These are phyloP conservation scores for Callorhinus ursinus DNA, from an alignment of 2,113 vertebrate genomes.

Conservation along the genomic window DNA sequence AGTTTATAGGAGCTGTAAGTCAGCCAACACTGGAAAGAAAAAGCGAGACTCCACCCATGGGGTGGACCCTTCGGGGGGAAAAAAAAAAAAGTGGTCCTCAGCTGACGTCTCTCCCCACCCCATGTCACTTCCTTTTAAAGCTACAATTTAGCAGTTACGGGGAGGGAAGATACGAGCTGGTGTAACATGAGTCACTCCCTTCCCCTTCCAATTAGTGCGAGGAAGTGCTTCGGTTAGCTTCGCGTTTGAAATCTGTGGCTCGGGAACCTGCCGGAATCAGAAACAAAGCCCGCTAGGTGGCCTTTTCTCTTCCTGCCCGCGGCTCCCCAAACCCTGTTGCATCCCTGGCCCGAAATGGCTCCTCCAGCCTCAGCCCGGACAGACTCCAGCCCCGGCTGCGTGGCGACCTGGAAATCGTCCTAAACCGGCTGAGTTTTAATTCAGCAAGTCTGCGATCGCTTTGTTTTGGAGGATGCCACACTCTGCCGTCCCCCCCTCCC, in stretches of 20 bases:
- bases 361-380: neutral
- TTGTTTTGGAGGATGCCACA: fast-evolving
- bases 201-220: neutral
- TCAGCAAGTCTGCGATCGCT: neutral
- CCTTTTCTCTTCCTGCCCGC: fast-evolving
- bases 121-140: conserved; percentile 88
- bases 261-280: neutral
- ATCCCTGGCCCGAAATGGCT: neutral
- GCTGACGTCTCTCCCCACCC: conserved; percentile 79
- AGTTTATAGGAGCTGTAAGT: conserved; percentile 76
- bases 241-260: neutral
- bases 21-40: conserved; percentile 74
- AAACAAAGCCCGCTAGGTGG: conserved; percentile 42
- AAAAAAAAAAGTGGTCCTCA: conserved; percentile 76
- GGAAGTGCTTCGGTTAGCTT: neutral
- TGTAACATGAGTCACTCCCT: neutral
- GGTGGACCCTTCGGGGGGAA: conserved; percentile 79
- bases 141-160: neutral
- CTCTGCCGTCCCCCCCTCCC: neutral
- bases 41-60: conserved; percentile 86
- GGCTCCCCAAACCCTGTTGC: neutral
- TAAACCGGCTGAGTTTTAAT: neutral
- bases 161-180: neutral
- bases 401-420: neutral
- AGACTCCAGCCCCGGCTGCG: neutral